These are phyloP conservation scores for Brachionus manjavacas DNA, from an alignment of 1,140 invertebrate species.

Conservation along the genomic window DNA sequence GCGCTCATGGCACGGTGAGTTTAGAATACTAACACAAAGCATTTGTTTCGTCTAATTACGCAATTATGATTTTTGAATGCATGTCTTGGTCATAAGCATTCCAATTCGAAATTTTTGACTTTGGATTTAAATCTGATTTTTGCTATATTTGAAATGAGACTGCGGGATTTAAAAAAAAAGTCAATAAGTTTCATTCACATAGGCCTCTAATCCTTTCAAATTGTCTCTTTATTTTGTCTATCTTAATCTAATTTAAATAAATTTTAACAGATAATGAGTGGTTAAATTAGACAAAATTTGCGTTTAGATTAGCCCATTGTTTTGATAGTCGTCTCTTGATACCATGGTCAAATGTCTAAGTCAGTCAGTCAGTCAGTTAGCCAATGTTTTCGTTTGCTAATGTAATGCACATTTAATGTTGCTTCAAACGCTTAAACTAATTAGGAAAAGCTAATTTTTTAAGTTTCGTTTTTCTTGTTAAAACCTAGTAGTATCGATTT, in stretches of 20 bases:
- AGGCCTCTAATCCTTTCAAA: neutral
- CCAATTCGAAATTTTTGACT: neutral
- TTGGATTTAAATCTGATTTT: neutral
- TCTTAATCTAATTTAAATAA: conserved; percentile 28
- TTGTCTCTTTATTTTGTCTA: neutral
- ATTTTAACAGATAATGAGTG: conserved; percentile 17
- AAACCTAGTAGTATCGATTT: neutral
- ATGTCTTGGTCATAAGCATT: neutral
- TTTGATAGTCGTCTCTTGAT: neutral
- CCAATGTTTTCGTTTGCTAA: neutral
- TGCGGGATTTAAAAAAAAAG: neutral
- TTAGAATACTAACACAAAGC: neutral
- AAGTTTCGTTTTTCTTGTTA: neutral
- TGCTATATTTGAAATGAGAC: neutral
- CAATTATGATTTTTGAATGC: neutral
- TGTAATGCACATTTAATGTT: neutral
- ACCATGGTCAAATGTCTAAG: neutral
- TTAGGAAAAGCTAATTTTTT: neutral
- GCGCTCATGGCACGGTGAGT: neutral
- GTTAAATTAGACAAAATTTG: conserved; percentile 18
- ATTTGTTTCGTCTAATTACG: neutral
- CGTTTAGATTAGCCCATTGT: neutral
- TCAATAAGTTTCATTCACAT: neutral
- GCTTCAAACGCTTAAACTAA: neutral
- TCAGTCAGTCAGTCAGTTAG: neutral